Percentiles rank a stretch among this genome's conserved stretches.
These are phyloP conservation scores for Daubentonia madagascariensis DNA, from an alignment of 2,113 vertebrate species.

Conservation along the genomic window DNA sequence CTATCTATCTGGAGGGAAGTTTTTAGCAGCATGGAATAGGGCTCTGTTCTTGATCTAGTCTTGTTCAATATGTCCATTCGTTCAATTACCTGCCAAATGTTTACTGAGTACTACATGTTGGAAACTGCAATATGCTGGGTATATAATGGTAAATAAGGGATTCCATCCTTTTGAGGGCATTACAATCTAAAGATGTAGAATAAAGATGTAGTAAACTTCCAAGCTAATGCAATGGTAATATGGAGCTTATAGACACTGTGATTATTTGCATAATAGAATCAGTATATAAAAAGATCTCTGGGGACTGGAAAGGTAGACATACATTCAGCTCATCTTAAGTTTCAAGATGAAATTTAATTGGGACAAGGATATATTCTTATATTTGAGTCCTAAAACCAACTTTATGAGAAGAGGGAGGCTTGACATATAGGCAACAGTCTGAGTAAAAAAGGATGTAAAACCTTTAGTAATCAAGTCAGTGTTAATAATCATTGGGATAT, in stretches of 20 bases:
- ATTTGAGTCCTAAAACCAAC: background rate
- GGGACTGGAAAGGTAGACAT: background rate
- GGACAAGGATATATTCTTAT: background rate
- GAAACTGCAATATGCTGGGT: background rate
- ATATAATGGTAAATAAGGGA: background rate
- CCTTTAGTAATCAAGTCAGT: background rate
- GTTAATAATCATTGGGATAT: background rate
- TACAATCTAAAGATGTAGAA: background rate
- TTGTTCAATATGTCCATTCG: background rate
- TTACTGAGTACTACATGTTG: background rate
- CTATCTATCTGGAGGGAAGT: background rate
- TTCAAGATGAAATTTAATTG: background rate
- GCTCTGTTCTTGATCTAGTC: conserved; percentile 11
- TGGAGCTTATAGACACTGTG: background rate
- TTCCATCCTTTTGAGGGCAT: background rate
- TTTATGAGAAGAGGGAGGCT: background rate
- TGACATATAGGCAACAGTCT: background rate
- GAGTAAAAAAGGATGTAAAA: background rate
- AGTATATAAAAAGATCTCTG: background rate
- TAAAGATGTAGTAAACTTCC: background rate
- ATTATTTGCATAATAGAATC: background rate
- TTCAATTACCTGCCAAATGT: background rate
- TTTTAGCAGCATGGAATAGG: background rate
- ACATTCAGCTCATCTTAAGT: background rate
- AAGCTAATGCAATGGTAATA: background rate